Conservation (phyloP, 2,113 vertebrate species). For the Lampris megalopsis region DNA sequence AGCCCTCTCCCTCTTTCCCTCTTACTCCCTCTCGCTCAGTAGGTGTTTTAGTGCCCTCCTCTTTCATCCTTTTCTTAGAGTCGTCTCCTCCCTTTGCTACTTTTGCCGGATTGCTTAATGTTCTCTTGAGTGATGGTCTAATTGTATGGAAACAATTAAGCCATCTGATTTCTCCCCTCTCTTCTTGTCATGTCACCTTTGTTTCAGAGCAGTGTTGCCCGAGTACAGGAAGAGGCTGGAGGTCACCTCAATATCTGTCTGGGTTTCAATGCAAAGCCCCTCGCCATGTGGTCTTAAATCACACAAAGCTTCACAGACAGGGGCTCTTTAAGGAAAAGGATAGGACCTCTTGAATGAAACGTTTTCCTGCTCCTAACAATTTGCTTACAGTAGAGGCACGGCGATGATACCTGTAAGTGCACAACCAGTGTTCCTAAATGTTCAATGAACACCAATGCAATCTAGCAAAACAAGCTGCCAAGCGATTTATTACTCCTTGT, state of each 20-base stretch:
- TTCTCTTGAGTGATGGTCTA: conserved; percentile 84
- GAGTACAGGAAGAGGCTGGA: conserved; percentile 66
- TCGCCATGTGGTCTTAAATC: conserved; percentile 31
- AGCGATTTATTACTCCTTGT: conserved; percentile 72
- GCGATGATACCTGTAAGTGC: background rate
- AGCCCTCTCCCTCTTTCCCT: conserved; percentile 71
- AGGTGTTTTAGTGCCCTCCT: conserved; percentile 80
- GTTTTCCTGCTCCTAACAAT: background rate
- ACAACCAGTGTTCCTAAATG: background rate
- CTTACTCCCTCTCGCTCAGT: conserved; percentile 74
- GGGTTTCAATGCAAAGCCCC: conserved; percentile 37
- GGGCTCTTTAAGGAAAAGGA: conserved; percentile 7
- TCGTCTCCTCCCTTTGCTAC: conserved; percentile 71
- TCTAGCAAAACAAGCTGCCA: conserved; percentile 30
- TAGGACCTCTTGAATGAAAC: background rate
- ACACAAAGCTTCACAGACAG: conserved; percentile 22
- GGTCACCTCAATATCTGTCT: conserved; percentile 77
- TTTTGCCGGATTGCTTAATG: conserved; percentile 76
- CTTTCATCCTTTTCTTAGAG: conserved; percentile 78
- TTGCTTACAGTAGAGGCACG: background rate
- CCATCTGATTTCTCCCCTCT: conserved; percentile 80
- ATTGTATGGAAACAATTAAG: conserved; percentile 83
- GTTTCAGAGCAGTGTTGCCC: conserved; percentile 66
- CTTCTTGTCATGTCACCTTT: conserved; percentile 70
- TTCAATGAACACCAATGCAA: background rate